phyloP scores from a whole-genome alignment of 2,888 invertebrate genomes.

The Euphydryas editha region DNA sequence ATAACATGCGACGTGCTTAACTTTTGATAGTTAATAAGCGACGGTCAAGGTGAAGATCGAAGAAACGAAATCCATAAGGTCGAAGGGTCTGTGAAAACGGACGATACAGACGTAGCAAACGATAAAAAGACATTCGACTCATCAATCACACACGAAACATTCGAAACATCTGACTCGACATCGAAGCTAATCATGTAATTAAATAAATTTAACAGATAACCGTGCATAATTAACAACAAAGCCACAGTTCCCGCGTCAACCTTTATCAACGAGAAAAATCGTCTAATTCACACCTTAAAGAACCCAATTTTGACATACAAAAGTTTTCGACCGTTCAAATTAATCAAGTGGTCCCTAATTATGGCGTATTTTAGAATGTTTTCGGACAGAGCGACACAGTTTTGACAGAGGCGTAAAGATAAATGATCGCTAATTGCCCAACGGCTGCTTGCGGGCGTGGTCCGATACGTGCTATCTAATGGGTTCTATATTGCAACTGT shows the following conservation, averaged over 20 bases:
- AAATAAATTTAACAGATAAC: conserved; percentile 77
- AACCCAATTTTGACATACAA: conserved; percentile 63
- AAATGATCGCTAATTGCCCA: conserved; percentile 75
- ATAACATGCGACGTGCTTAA: background rate
- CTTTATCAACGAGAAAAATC: conserved; percentile 80
- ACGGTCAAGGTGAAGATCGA: conserved; percentile 25
- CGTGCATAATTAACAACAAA: conserved; percentile 76
- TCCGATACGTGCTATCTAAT: conserved; percentile 51
- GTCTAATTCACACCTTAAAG: conserved; percentile 78
- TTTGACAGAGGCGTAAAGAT: conserved; percentile 79
- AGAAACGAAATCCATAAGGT: conserved; percentile 21
- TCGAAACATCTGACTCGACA: conserved; percentile 48
- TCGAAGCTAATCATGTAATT: conserved; percentile 65
- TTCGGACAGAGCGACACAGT: conserved; percentile 73
- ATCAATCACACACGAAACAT: conserved; percentile 63
- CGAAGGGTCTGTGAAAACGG: conserved; percentile 18
- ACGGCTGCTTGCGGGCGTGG: conserved; percentile 58
- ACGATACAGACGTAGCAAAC: conserved; percentile 34
- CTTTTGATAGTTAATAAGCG: conserved; percentile 9
- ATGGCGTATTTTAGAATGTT: conserved; percentile 75
- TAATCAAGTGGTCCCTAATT: conserved; percentile 72
- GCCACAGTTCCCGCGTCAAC: conserved; percentile 71
- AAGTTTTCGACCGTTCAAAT: conserved; percentile 61
- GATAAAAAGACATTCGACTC: conserved; percentile 53
- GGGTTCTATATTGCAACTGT: conserved; percentile 52